Conservation (phyloP, 2,797 vertebrate genomes). For the Aeoliscus strigatus region DNA sequence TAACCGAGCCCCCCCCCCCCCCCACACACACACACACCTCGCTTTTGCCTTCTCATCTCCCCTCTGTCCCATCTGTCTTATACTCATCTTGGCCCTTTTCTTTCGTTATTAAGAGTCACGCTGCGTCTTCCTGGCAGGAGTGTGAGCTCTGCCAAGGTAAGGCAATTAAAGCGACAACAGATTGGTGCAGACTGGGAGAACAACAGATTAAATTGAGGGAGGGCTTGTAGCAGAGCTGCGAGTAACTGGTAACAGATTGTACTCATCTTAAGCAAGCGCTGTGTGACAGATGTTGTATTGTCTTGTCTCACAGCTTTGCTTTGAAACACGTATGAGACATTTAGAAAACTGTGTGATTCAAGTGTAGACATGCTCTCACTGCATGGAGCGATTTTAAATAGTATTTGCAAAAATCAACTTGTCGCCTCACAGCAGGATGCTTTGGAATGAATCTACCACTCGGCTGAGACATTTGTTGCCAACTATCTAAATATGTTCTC, state of each 20-base stretch:
- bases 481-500: no score
- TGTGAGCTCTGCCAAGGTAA: constrained; percentile 53
- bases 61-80: constrained; percentile 34
- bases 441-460: no score
- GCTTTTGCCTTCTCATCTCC: constrained; percentile 14
- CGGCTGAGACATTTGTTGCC: no score
- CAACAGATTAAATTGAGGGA: constrained; percentile 44
- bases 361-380: no score
- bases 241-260: constrained; percentile 37
- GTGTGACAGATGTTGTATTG: constrained; percentile 27
- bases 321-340: constrained; percentile 9
- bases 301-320: constrained; percentile 13
- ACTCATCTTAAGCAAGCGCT: constrained; percentile 26
- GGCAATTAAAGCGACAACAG: constrained; percentile 60
- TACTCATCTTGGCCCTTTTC: constrained; percentile 39
- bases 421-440: no score
- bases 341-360: constrained; percentile 4
- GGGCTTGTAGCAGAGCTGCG: constrained; percentile 24
- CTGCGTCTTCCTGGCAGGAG: constrained; percentile 37
- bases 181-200: constrained; percentile 53
- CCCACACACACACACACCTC: no score
- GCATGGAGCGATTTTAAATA: neutral
- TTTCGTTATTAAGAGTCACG: constrained; percentile 46
- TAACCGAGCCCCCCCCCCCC: constrained; percentile 4
- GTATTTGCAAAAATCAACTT: neutral